Base-by-base conservation (phyloP, 2,888 invertebrate genomes). In the Eupelmus urozonus region DNA sequence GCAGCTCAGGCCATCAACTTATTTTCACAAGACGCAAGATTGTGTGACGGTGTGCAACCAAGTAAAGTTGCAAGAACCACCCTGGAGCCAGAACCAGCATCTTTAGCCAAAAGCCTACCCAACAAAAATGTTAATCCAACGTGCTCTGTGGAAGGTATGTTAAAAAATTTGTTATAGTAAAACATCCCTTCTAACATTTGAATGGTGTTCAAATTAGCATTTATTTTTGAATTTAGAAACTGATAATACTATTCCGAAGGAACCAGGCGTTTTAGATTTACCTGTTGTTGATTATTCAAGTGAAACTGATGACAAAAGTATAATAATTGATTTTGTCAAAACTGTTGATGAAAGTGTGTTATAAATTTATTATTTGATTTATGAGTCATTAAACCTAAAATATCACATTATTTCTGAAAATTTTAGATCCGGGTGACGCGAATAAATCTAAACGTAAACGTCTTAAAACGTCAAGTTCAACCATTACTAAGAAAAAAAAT, bases 1-100 rank as follows among this genome's bases (percentile, higher is more conserved):
- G 98, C 98, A 34, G 96, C 96, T 0, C 94, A 95, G 87, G 97
- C 98, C 11, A 94, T 98, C 83, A 94, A 96, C 85, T 91, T 98
- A 79, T 96, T 96, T 88, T 95, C 95, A 79, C 93, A 95, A 89
- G 96, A 97, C 87, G 96, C 96, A 25, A 92, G 93, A 82, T 91
- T 97, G 40, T 97, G 97, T 91, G 96, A 96, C 89, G 88, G 88
- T 11, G 92, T 92, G 79, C 93, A 93, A 83, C 93, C 92, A 11
- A 94, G 93, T 85, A 95, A 95, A 92, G 93, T 95, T 82, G 93
- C 95, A 59, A 91, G 94, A 83, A 95, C 94, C 76, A 92, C 88
- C 18, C 83, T 88, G 75, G 88, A 88, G 59, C 87, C 89, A 2
- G 88, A 88, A 11, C 88, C 89, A 51, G 88, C 88, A 23, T 88